Conservation (phyloP, 2,113 vertebrate genomes). For the Lycaon pictus region DNA sequence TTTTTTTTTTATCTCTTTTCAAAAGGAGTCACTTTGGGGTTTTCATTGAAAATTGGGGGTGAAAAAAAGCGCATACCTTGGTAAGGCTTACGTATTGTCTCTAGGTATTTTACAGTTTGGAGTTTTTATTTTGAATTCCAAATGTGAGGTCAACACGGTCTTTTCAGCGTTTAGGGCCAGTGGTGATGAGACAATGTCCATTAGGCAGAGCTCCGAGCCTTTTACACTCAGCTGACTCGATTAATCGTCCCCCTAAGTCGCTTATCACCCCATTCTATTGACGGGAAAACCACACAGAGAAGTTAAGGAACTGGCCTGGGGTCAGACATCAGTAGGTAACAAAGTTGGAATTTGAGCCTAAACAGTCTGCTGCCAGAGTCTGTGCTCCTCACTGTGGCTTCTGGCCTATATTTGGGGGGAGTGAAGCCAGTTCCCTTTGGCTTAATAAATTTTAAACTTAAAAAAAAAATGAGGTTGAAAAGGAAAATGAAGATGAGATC, state of each 20-base stretch:
- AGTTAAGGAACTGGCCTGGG: background rate
- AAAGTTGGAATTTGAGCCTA: background rate
- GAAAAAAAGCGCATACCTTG: background rate
- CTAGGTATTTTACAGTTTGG: background rate
- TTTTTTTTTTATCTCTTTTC: background rate
- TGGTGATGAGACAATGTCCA: background rate
- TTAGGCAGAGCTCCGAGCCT: background rate
- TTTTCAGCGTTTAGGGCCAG: background rate
- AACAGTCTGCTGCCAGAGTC: background rate
- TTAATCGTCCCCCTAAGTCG: background rate
- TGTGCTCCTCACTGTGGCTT: background rate
- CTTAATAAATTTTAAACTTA: background rate
- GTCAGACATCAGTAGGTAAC: background rate
- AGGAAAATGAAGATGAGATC: background rate
- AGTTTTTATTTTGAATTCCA: slow-evolving; percentile 33
- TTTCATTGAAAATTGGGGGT: background rate
- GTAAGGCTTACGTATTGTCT: background rate
- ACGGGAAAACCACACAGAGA: background rate
- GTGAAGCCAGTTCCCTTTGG: background rate
- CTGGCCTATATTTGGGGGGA: background rate
- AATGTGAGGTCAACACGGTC: background rate
- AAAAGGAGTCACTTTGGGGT: too few species aligned
- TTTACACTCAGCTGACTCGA: background rate
- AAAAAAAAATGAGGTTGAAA: background rate
- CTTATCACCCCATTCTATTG: background rate